Base-by-base conservation (phyloP, 2,888 invertebrate species). In the Parnassius glacialis region DNA sequence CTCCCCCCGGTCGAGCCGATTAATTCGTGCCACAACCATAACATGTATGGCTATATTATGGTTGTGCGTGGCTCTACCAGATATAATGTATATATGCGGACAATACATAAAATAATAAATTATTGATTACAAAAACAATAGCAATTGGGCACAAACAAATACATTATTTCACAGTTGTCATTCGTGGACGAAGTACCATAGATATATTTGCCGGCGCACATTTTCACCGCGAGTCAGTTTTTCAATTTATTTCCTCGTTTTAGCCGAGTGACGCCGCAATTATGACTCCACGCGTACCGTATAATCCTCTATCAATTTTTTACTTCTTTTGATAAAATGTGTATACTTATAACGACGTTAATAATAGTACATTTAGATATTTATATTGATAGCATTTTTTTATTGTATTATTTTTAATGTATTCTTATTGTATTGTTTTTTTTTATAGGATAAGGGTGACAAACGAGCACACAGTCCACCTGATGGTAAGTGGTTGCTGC, bases 161-260 rank as follows among this genome's bases (percentile, higher is more conserved):
- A 86, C 84, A 86, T 85, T 87, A 87, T 81, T 81, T 79, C 71
- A 76, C 74, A 76, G 76, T 76, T 83, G 84, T 83, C 85, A 81
- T 83, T 83, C 84, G 81, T 71, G 79, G 77, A 74, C 78, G 80
- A 81, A 85, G 84, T 78, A 78, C 79, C 79, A 79, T 78, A 74
- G 77, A 84, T 84, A 84, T 84, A 84, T 86, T 83, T 83, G 83
- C 83, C 79, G 78, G 77, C 78, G 76, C 78, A 74, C 73, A 84
- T 85, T 85, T 87, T 85, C 80, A 83, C 82, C 81, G 51, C 79
- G 79, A 82, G 80, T 78, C 76, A 83, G 83, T 83, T 88, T 88
- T 89, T 88, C 86, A 89, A 88, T 90, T 89, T 86, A 88, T 90
- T 86, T 85, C 77, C 80, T 77, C 82, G 85, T 86, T 89, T 87